Conservation (phyloP, 2,797 vertebrate species). For the Sus cebifrons region DNA sequence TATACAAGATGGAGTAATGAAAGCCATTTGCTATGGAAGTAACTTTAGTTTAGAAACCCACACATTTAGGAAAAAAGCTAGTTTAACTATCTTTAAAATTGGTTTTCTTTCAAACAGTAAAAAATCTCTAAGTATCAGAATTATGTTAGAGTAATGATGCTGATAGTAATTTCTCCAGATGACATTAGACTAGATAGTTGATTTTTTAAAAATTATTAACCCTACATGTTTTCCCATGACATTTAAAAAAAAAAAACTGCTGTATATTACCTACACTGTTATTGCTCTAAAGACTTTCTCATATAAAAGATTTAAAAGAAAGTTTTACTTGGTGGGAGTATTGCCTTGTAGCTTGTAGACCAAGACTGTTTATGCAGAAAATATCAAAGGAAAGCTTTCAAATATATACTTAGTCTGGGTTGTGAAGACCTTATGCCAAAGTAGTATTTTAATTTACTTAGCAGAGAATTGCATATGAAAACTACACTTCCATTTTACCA, state of each 20-base stretch:
- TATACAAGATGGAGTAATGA: background rate
- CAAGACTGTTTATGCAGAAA: background rate
- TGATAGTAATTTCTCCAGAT: conserved; percentile 13
- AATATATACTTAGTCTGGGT: background rate
- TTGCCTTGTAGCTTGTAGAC: background rate
- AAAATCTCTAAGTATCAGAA: background rate
- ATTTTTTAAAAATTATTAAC: background rate
- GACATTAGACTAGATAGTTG: background rate
- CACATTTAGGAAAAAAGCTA: conserved; percentile 31
- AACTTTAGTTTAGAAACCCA: conserved; percentile 41
- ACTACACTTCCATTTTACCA: conserved; percentile 18
- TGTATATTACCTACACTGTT: background rate
- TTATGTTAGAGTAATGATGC: background rate
- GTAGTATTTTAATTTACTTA: conserved; percentile 35
- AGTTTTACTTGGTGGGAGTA: background rate
- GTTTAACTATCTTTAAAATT: background rate
- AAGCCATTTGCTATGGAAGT: conserved; percentile 42
- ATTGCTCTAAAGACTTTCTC: background rate
- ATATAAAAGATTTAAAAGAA: background rate
- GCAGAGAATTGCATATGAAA: conserved; percentile 47
- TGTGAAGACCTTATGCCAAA: conserved; percentile 17
- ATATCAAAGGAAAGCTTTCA: conserved; percentile 49
- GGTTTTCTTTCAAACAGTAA: conserved; percentile 48
- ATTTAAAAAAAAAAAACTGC: background rate
- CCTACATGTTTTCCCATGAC: background rate